Base-by-base conservation (phyloP, 2,113 vertebrate species). In the Limnothrissa miodon region DNA sequence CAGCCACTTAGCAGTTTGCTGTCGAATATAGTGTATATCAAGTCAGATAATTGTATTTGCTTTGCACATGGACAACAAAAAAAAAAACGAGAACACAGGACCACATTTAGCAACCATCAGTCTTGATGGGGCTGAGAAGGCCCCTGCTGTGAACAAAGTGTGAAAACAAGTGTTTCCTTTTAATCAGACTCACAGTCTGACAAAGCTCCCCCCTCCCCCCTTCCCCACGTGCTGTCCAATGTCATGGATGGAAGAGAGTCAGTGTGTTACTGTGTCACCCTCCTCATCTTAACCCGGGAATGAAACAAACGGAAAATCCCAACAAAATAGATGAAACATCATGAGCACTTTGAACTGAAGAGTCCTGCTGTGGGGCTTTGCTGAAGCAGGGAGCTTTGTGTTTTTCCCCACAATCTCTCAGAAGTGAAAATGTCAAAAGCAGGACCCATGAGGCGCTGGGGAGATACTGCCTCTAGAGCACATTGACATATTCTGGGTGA, bases 131-230 rank as follows among this genome's bases (percentile, higher is more conserved):
- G 83, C 89, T 87, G 80, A 84, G 84, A 88, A 88, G 66, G 78
- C 21, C 82, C 90, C 92, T 23, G 89, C 88, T 91, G 93, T 86
- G 92, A 93, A 92, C 91, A 92, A 90, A 92, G 90, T 88, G 89
- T 45, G 81, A 89, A 91, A 92, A 92, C 89, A 90, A 92, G 90
- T 89, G 90, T 90, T 91, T 90, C 86, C 78, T 84, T 87, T 85
- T 88, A 89, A 91, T 91, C 86, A 89, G 78, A 90, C 46, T 82
- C 0, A 23, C 9, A 25, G 85, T 59, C 80, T 82, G 86, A 84
- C 79, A 81, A 88, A 66, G 59, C 15, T 82, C 45, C 81, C 74
- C 81, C n/a, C n/a, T n/a, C n/a, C n/a, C n/a, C n/a, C n/a, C n/a
- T n/a, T n/a, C n/a, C n/a, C 70, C 82, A 84, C 83, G 86, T 8